A percentile compares a stretch with the other conserved stretches of the same genome.
phyloP scores from a whole-genome alignment of 2,113 vertebrate species.

The Hydrolagus affinis region DNA sequence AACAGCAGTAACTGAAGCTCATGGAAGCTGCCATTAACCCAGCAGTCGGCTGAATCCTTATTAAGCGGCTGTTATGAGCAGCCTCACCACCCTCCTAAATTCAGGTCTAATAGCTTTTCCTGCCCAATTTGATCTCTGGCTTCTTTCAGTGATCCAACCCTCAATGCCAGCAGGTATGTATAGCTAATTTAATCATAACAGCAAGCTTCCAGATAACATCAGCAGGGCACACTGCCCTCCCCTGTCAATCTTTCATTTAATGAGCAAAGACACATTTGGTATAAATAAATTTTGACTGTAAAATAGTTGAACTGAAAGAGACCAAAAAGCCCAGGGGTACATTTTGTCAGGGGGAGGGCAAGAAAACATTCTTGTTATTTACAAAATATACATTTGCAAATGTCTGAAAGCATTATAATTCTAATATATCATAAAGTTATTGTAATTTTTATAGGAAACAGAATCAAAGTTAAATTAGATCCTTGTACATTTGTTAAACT shows the following conservation, averaged over 20 bases:
- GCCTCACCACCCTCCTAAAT: not conserved
- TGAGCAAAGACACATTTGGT: slow-evolving; percentile 26
- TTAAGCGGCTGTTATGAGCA: not conserved
- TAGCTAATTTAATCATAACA: slow-evolving; percentile 18
- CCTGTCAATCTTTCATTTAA: slow-evolving; percentile 29
- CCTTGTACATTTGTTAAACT: not conserved
- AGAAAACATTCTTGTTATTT: not conserved
- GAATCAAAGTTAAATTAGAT: not conserved
- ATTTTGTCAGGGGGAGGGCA: not conserved
- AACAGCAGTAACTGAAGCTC: not conserved
- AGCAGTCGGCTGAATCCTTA: not conserved
- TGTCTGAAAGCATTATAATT: not conserved
- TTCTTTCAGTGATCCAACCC: not conserved
- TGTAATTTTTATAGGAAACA: not conserved
- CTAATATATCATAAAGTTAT: not conserved
- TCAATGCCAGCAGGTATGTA: slow-evolving; percentile 18
- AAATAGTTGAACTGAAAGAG: slow-evolving; percentile 8
- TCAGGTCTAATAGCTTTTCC: slow-evolving; percentile 14
- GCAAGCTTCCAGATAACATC: slow-evolving; percentile 12
- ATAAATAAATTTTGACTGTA: slow-evolving; percentile 19
- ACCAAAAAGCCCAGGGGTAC: slow-evolving; percentile 1
- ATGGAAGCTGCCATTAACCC: not conserved
- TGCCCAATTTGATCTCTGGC: slow-evolving; percentile 22
- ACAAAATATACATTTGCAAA: slow-evolving; percentile 15
- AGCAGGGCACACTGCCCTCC: slow-evolving; percentile 2